Evolutionary conservation across 2,888 invertebrate genomes (phyloP).

Genomic region (Trilocha varians): DNA sequence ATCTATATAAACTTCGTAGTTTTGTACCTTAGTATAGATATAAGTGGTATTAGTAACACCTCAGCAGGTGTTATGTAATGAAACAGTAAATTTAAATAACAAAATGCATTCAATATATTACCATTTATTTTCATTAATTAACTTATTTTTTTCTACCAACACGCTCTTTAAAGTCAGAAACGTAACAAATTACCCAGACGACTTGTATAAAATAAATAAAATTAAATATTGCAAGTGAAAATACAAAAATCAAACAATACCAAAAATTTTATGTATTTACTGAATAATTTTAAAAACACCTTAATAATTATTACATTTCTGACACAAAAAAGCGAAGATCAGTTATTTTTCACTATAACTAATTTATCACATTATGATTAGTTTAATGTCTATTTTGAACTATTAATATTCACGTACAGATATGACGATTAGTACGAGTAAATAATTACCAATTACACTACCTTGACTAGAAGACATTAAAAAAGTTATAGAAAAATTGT

Average conservation of each 20-base stretch:
- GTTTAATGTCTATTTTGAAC: not conserved
- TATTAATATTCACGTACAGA: not conserved
- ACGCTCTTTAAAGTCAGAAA: not conserved
- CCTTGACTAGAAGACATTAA: conserved; percentile 5
- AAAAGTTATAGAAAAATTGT: not conserved
- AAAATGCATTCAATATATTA: not conserved
- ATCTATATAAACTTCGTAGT: too few relatives aligned
- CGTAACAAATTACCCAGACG: not conserved
- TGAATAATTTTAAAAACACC: too few relatives aligned
- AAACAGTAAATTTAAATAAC: too few relatives aligned
- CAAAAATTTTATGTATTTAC: too few relatives aligned
- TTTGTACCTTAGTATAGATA: too few relatives aligned
- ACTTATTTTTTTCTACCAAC: not conserved
- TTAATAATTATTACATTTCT: not conserved
- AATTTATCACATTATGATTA: not conserved
- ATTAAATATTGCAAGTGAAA: too few relatives aligned
- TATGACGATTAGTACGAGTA: not conserved
- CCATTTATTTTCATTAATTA: not conserved
- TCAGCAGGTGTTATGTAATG: too few relatives aligned
- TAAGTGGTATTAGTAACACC: too few relatives aligned
- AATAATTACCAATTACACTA: conserved; percentile 7
- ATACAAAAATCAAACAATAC: too few relatives aligned
- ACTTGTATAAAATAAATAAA: too few relatives aligned
- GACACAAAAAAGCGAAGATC: not conserved
- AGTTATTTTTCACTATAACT: not conserved